Conservation (phyloP, 2,113 vertebrate genomes). For the Calonectris borealis region DNA sequence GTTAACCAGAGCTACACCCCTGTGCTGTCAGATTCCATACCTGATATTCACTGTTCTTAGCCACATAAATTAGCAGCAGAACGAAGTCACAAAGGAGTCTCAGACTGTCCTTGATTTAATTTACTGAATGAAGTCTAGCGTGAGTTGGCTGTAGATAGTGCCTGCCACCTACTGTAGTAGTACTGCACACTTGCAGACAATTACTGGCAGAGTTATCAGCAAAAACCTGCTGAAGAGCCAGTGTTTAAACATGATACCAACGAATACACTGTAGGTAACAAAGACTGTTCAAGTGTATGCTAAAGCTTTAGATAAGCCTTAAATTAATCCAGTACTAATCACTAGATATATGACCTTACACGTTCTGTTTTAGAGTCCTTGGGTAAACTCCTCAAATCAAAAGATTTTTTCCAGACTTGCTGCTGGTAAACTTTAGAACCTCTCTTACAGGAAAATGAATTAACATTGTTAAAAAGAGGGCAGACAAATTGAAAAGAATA, state of each 20-base stretch:
- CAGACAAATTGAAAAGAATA: neutral
- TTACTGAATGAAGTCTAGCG: neutral
- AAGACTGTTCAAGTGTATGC: neutral
- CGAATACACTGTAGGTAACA: fast-evolving
- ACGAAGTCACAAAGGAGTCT: neutral
- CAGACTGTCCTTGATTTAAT: neutral
- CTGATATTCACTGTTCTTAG: neutral
- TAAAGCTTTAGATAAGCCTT: neutral
- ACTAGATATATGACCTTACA: neutral
- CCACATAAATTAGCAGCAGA: neutral
- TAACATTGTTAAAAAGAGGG: neutral
- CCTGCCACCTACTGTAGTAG: neutral
- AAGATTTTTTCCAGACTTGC: neutral
- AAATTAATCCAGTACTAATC: neutral
- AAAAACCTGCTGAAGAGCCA: neutral
- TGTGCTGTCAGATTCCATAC: neutral
- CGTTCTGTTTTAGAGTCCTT: neutral
- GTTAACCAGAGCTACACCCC: neutral
- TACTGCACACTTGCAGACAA: neutral
- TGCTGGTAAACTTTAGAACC: neutral
- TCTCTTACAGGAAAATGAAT: neutral
- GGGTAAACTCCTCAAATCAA: neutral
- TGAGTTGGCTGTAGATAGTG: neutral
- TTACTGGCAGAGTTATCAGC: neutral
- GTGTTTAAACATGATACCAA: neutral